phyloP scores from a whole-genome alignment of 2,797 vertebrate species.

The Spondyliosoma cantharus region DNA sequence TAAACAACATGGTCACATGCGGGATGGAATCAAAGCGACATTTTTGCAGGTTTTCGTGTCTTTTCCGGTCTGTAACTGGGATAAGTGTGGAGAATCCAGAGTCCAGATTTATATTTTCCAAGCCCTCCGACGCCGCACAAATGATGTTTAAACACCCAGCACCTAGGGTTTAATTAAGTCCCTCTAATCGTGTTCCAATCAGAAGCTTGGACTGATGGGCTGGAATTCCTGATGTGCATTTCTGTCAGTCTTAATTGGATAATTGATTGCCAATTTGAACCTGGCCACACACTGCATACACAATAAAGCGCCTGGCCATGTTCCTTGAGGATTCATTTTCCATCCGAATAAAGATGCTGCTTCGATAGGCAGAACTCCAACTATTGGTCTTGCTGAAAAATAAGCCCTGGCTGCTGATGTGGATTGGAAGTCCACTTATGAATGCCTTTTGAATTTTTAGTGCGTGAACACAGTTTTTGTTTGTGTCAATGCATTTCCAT shows the following conservation, averaged over 20 bases:
- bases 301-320: constrained; percentile 86
- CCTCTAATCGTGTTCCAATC: constrained; percentile 89
- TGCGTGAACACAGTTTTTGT: constrained; percentile 51
- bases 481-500: constrained; percentile 34
- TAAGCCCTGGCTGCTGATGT: constrained; percentile 68
- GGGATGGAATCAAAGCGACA: constrained; percentile 43
- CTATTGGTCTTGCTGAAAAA: constrained; percentile 80
- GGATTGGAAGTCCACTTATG: constrained; percentile 66
- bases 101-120: constrained; percentile 82
- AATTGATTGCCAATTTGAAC: constrained; percentile 91
- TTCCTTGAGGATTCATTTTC: constrained; percentile 88
- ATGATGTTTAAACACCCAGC: constrained; percentile 87
- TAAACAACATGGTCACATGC: constrained; percentile 45
- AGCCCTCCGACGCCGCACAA: constrained; percentile 82
- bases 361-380: constrained; percentile 84
- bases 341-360: constrained; percentile 86
- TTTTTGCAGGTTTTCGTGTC: constrained; percentile 46
- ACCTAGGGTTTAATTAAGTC: constrained; percentile 89
- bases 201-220: constrained; percentile 86
- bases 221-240: constrained; percentile 89
- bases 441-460: constrained; percentile 69
- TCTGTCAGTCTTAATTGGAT: constrained; percentile 91
- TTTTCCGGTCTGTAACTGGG: constrained; percentile 40
- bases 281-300: constrained; percentile 89
- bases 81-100: constrained; percentile 69